Conservation (phyloP, 2,888 invertebrate genomes). For the Blomia tropicalis region DNA sequence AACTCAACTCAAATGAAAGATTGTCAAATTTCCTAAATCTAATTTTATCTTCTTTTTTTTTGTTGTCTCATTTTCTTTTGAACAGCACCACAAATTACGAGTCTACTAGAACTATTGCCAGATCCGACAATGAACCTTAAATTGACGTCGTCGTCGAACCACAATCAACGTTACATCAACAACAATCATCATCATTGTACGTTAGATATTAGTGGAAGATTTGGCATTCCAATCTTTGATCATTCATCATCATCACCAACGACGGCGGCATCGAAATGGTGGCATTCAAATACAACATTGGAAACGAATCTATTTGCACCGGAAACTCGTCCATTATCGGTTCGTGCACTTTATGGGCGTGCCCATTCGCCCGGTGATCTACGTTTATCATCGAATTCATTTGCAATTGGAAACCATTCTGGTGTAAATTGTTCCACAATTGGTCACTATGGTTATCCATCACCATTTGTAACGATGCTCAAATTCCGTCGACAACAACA, state of each 20-base stretch:
- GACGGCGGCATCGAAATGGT: too few relatives aligned
- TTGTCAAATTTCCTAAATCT: too few relatives aligned
- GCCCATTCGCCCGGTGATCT: constrained; percentile 11
- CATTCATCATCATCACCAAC: too few relatives aligned
- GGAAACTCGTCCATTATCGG: background rate
- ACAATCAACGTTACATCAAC: too few relatives aligned
- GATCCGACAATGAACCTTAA: too few relatives aligned
- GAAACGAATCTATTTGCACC: background rate
- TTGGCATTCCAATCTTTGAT: too few relatives aligned
- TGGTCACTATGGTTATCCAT: too few relatives aligned
- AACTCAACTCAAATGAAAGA: background rate
- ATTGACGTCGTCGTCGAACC: background rate
- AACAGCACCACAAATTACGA: constrained; percentile 4
- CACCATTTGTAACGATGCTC: constrained; percentile 6
- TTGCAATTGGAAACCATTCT: background rate
- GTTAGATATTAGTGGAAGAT: too few relatives aligned
- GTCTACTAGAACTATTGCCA: background rate
- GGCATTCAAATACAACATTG: background rate
- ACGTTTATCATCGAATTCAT: background rate
- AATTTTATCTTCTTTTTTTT: too few relatives aligned
- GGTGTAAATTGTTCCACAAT: too few relatives aligned
- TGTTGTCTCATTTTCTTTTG: constrained; percentile 2
- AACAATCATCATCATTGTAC: too few relatives aligned
- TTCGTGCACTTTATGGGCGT: constrained; percentile 2
- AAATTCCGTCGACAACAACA: background rate